Conservation (phyloP, 2,888 invertebrate species). For the Diachrysia chrysitis region DNA sequence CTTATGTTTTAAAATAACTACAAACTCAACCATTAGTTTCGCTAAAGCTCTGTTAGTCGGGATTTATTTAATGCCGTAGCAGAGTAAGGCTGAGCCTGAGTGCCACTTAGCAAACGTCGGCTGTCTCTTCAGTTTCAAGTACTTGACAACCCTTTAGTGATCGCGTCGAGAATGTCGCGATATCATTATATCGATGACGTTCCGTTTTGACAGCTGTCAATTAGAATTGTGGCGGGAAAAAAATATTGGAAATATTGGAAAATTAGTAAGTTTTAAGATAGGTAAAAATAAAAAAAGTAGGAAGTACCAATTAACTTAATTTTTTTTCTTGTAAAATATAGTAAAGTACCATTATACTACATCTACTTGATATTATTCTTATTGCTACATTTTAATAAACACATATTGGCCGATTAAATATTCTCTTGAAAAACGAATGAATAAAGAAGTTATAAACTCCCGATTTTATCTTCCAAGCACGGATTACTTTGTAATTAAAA, state of each 20-base stretch:
- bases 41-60: conserved; percentile 5
- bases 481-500: conserved; percentile 46
- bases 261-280: neutral
- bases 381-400: neutral
- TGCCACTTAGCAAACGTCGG: conserved; percentile 24
- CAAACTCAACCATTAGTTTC: neutral
- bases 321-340: no score
- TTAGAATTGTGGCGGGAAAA: conserved; percentile 26
- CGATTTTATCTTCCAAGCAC: conserved; percentile 14
- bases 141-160: conserved; percentile 27
- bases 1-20: neutral
- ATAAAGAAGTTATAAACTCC: conserved; percentile 13
- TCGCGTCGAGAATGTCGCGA: conserved; percentile 35
- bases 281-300: no score
- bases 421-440: neutral
- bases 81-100: conserved; percentile 19
- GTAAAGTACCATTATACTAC: no score
- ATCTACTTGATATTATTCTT: no score
- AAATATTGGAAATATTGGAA: neutral
- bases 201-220: conserved; percentile 48
- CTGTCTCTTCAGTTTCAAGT: conserved; percentile 18
- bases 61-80: conserved; percentile 27
- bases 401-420: neutral
- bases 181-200: conserved; percentile 24
- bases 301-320: no score